These are phyloP conservation scores for Junonia oenone DNA, from an alignment of 2,888 invertebrate species.

Conservation along the genomic window DNA sequence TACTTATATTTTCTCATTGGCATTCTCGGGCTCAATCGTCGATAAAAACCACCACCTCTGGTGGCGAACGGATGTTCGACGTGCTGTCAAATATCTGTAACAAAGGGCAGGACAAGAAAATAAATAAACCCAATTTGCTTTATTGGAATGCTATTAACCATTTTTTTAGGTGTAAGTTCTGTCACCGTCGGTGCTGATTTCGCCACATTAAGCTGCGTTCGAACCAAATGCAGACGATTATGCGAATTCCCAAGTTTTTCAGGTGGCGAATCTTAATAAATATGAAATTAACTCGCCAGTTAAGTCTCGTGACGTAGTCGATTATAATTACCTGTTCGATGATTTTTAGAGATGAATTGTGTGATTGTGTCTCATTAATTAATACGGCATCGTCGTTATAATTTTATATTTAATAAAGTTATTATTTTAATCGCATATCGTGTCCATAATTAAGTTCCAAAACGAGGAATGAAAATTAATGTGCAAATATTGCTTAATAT, in stretches of 20 bases:
- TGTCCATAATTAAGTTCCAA: not conserved
- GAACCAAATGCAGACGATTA: constrained; percentile 34
- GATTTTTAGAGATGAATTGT: constrained; percentile 3
- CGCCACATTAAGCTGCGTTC: constrained; percentile 39
- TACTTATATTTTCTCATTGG: constrained; percentile 28
- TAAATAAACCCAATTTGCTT: constrained; percentile 45
- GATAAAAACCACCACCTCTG: constrained; percentile 26
- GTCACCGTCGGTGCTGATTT: constrained; percentile 51
- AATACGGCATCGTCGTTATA: not conserved
- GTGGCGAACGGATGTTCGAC: constrained; percentile 25
- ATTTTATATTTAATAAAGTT: not conserved
- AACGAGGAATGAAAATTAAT: not conserved
- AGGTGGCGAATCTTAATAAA: constrained; percentile 25
- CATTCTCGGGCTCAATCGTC: constrained; percentile 22
- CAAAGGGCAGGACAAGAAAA: constrained; percentile 34
- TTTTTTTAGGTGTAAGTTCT: constrained; percentile 42
- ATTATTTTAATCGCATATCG: not conserved
- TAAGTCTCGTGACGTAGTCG: constrained; percentile 26
- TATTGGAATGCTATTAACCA: constrained; percentile 46
- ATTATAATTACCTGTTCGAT: constrained; percentile 27
- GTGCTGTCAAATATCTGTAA: constrained; percentile 36
- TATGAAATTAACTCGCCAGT: constrained; percentile 26
- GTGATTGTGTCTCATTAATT: not conserved
- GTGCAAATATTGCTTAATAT: not conserved
- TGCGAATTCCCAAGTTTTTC: constrained; percentile 34